Evolutionary conservation across 2,113 vertebrate species (phyloP), one percentile per base, ranked within the genome.

Genomic region (Dermatemys mawii): DNA sequence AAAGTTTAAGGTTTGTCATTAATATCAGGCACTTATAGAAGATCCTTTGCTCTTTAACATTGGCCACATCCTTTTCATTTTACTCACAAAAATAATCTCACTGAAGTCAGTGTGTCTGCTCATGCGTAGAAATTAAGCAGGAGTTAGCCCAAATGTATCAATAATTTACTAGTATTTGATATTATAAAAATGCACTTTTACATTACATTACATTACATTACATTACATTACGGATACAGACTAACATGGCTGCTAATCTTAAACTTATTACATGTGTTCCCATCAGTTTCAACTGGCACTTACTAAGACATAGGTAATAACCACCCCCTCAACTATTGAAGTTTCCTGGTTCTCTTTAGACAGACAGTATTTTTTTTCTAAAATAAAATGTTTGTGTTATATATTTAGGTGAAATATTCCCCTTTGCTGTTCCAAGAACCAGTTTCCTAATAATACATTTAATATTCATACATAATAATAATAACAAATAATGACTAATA

Each of bases 121-220:
- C 78, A 29, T 60, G 14, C 4, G 82, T 44, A 26, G 6, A 63
- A 91, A 35, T 78, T 85, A 92, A 84, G 53, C 50, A 73, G 57
- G 55, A 26, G 2, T 10, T 48, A 46, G 38, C 48, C 79, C 51
- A 70, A 46, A 27, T 22, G 44, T 44, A 46, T 46, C 73, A 90
- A 93, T 29, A 89, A 70, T 38, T n/a, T 1, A 48, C 6, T 55
- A 3, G 26, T 81, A 85, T 93, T 93, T 84, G 19, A 78, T 84
- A 41, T 46, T 9, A 41, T 49, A 49, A n/a, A 24, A n/a, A 5
- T 0, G 0, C 4, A 48, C 84, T n/a, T n/a, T n/a, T n/a, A n/a
- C n/a, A n/a, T n/a, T n/a, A n/a, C n/a, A n/a, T n/a, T n/a, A n/a
- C n/a, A n/a, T n/a, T n/a, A n/a, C n/a, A n/a, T n/a, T n/a, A n/a